Base-by-base conservation (phyloP, 92 coral and sea anemone species). In the Desmophyllum pertusum region DNA sequence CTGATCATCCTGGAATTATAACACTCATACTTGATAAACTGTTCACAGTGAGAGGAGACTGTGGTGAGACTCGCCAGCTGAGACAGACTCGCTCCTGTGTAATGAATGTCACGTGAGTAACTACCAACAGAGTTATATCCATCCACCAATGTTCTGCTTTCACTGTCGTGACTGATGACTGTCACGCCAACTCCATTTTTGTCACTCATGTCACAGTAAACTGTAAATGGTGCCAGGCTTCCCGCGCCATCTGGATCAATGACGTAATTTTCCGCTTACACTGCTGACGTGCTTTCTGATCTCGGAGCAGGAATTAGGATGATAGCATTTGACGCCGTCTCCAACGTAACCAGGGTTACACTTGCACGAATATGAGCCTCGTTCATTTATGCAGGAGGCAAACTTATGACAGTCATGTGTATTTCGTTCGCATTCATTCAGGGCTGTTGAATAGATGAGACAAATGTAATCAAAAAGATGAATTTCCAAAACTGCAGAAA, bases 21-120 rank as follows among this genome's bases (percentile, higher is more conserved):
- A 85, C 94, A 88, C 77, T 91, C 85, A 45, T 91, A 86, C 78
- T 83, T 90, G 50, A 90, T 78, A 52, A 81, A 90, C 86, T 90
- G 93, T 43, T 90, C 88, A 81, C 93, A 90, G 27, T 83, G 84
- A n/a, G 76, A 19, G 6, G 90, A 90, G 70, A 79, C 83, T 38
- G 70, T 41, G 64, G 84, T 86, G 66, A 90, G 87, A 70, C 88
- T 72, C 40, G 85, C 85, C 37, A 90, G 85, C 53, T 90, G 93
- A 3, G 90, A 65, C 69, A 83, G 46, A 81, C 64, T 83, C 43
- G 84, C 86, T 80, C 92, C 89, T 0, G 45, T 36, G 74, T 89
- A 89, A 40, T 68, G 59, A 76, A 88, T 55, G 81, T 77, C 67
- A 25, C 88, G 77, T 21, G 76, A 69, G 46, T 37, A 37, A 10